Percentiles rank a stretch among this genome's conserved stretches.
These are phyloP conservation scores for Itoplectis maculator DNA, from an alignment of 2,888 invertebrate species.

Conservation along the genomic window DNA sequence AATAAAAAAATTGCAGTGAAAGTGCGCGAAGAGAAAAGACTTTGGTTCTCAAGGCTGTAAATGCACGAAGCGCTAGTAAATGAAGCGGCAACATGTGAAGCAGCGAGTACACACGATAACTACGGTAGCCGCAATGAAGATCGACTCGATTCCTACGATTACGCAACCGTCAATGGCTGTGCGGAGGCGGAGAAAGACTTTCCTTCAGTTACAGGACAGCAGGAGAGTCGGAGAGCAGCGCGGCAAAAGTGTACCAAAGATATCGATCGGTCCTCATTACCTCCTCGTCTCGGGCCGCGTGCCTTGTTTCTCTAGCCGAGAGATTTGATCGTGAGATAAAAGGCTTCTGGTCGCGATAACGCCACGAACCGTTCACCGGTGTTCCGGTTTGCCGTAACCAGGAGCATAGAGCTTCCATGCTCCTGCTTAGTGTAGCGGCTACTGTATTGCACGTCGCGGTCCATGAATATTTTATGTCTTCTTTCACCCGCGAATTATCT, in stretches of 20 bases:
- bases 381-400: constrained; percentile 53
- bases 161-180: constrained; percentile 45
- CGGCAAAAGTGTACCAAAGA: constrained; percentile 50
- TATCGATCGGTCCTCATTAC: constrained; percentile 68
- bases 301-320: constrained; percentile 49
- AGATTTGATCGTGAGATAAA: constrained; percentile 62
- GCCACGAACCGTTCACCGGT: constrained; percentile 35
- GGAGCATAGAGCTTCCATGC: constrained; percentile 9
- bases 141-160: constrained; percentile 40
- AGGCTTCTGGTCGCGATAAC: constrained; percentile 41
- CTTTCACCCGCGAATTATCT: constrained; percentile 18
- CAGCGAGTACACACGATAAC: background rate
- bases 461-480: constrained; percentile 18
- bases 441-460: background rate
- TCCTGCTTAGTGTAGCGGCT: background rate
- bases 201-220: constrained; percentile 40
- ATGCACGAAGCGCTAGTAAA: background rate
- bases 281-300: constrained; percentile 37
- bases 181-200: constrained; percentile 63
- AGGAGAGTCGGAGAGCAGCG: constrained; percentile 13
- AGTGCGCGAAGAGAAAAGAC: constrained; percentile 23
- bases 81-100: background rate
- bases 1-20: constrained; percentile 29
- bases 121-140: constrained; percentile 46
- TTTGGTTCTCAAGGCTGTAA: background rate